phyloP scores from a whole-genome alignment of 2,797 vertebrate species.

The Micromesistius poutassou region DNA sequence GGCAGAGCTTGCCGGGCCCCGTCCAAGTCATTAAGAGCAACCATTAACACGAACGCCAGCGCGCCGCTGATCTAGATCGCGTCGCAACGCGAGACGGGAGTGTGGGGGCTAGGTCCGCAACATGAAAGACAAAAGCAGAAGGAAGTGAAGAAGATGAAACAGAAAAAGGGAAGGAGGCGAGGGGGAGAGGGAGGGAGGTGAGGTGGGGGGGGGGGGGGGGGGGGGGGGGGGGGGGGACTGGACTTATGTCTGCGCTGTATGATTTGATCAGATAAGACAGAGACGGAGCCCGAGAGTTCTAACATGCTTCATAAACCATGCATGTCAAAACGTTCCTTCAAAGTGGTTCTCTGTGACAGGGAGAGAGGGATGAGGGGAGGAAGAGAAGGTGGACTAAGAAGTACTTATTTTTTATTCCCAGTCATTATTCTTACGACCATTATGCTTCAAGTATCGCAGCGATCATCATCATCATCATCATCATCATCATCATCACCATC shows the following conservation, averaged over 20 bases:
- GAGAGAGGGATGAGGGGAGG: not conserved
- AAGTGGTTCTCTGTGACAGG: not conserved
- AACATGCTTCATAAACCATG: not conserved
- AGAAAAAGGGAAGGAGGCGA: not conserved
- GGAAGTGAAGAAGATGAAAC: not conserved
- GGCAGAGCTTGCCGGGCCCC: not conserved
- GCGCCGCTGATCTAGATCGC: not conserved
- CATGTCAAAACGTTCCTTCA: not conserved
- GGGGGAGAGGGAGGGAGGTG: no score
- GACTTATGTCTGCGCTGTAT: not conserved
- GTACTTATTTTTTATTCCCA: constrained; percentile 20
- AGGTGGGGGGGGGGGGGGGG: not conserved
- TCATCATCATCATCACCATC: not conserved
- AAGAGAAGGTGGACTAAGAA: constrained; percentile 2
- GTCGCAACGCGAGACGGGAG: not conserved
- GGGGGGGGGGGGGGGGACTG: not conserved
- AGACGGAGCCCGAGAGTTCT: constrained; percentile 1
- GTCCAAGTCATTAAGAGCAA: not conserved
- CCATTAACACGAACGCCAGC: not conserved
- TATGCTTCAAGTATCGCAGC: not conserved
- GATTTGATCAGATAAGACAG: not conserved
- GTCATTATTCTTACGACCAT: not conserved
- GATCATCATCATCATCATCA: not conserved
- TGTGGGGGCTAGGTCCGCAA: not conserved
- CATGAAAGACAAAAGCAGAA: not conserved